Evolutionary conservation across 2,888 invertebrate genomes (phyloP).

Genomic region (Drosophila pseudotakahashii): DNA sequence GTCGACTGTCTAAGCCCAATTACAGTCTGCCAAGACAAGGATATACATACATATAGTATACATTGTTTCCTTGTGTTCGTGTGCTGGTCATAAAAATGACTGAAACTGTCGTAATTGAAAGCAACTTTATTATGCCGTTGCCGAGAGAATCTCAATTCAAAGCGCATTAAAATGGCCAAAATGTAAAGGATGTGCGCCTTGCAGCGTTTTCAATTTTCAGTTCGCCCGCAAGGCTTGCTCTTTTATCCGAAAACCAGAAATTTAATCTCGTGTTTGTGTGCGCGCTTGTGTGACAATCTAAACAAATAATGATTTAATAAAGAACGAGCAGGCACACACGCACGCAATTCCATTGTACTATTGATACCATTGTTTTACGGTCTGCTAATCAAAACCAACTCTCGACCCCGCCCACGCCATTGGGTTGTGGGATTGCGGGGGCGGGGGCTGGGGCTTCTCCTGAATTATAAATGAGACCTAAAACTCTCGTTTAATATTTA

Average conservation of each 20-base stretch:
- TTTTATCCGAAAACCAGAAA: constrained; percentile 57
- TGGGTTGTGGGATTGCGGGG: background rate
- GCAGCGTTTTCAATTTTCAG: constrained; percentile 5
- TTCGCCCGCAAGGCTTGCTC: constrained; percentile 47
- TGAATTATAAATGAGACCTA: constrained; percentile 77
- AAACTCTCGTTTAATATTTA: constrained; percentile 78
- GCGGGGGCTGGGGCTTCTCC: constrained; percentile 13
- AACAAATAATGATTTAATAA: constrained; percentile 75
- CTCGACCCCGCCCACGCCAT: constrained; percentile 32
- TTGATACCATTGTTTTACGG: constrained; percentile 74
- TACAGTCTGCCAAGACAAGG: constrained; percentile 35
- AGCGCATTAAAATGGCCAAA: constrained; percentile 34
- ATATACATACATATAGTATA: background rate
- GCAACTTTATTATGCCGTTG: constrained; percentile 47
- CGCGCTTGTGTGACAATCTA: constrained; percentile 48
- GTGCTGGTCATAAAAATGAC: constrained; percentile 33
- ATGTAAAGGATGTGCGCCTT: constrained; percentile 25
- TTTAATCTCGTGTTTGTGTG: constrained; percentile 28
- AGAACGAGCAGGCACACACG: constrained; percentile 39
- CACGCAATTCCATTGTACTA: constrained; percentile 60
- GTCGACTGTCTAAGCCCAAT: constrained; percentile 55
- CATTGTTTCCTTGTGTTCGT: constrained; percentile 6
- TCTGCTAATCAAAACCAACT: constrained; percentile 74
- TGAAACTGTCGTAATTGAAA: constrained; percentile 47
- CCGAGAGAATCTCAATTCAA: constrained; percentile 49